These are phyloP conservation scores for Sula dactylatra DNA, from an alignment of 2,113 vertebrate genomes.

Conservation along the genomic window DNA sequence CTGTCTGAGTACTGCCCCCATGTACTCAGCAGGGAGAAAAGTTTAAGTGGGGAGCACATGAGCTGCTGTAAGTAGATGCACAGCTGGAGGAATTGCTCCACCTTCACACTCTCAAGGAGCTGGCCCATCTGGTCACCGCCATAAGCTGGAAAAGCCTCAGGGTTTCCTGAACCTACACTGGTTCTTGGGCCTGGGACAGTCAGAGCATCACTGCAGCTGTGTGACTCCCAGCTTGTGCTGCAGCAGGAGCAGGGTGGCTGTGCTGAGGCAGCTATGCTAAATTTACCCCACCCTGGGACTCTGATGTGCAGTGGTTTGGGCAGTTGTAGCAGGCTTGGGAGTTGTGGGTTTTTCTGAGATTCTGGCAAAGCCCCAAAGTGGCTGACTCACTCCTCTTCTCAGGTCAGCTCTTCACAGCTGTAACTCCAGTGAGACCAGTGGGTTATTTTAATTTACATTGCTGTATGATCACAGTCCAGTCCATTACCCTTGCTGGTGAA, in stretches of 20 bases:
- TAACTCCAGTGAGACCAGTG: neutral
- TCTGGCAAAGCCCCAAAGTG: constrained; percentile 23
- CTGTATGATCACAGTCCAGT: neutral
- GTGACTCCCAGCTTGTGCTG: neutral
- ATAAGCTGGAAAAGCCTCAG: neutral
- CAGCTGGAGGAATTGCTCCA: neutral
- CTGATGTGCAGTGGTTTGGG: neutral
- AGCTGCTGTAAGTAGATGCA: neutral
- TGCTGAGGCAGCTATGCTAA: constrained; percentile 1
- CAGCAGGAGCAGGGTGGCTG: neutral
- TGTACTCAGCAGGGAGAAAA: neutral
- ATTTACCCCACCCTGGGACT: neutral
- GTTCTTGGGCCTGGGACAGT: neutral
- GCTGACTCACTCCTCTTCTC: constrained; percentile 41
- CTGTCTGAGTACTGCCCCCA: no score
- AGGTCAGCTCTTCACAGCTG: constrained; percentile 19
- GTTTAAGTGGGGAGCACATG: neutral
- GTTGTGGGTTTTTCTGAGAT: neutral
- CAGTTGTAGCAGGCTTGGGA: neutral
- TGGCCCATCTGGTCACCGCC: neutral
- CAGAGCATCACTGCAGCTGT: neutral
- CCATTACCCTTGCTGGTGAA: constrained; percentile 17
- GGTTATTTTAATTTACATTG: constrained; percentile 28
- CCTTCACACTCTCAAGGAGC: neutral
- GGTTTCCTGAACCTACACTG: neutral